Evolutionary conservation across 2,113 vertebrate genomes (phyloP).

Genomic region (Pseudolaguvia tuberculata): DNA sequence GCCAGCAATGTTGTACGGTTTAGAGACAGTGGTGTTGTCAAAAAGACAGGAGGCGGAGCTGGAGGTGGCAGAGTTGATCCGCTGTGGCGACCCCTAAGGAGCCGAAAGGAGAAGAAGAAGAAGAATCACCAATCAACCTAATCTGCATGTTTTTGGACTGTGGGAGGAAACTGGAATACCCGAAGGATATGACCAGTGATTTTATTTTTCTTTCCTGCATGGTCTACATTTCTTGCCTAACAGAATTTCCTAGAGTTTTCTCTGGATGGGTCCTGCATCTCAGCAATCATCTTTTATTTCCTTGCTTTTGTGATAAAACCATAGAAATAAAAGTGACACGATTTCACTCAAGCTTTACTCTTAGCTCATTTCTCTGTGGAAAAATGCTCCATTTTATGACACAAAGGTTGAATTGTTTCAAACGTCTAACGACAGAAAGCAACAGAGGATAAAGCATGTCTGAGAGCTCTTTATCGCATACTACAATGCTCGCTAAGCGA

Average conservation of each 20-base stretch:
- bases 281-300: too few relatives aligned
- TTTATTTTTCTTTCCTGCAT: too few relatives aligned
- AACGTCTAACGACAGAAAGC: neutral
- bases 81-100: too few relatives aligned
- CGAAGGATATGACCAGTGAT: too few relatives aligned
- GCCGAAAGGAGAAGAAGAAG: too few relatives aligned
- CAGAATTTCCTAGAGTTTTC: conserved; percentile 12
- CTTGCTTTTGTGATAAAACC: neutral
- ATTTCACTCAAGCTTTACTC: neutral
- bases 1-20: too few relatives aligned
- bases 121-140: too few relatives aligned
- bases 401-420: conserved; percentile 7
- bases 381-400: conserved; percentile 7
- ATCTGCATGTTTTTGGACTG: too few relatives aligned
- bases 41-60: too few relatives aligned
- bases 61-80: too few relatives aligned
- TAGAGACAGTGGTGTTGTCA: too few relatives aligned
- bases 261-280: neutral
- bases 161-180: too few relatives aligned
- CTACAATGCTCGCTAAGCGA: conserved; percentile 11
- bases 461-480: conserved; percentile 6
- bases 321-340: neutral
- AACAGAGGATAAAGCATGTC: conserved; percentile 2
- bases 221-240: conserved; percentile 12
- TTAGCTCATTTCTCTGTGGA: neutral